These are phyloP conservation scores for Caracal caracal DNA, from an alignment of 2,113 vertebrate species.

Conservation along the genomic window DNA sequence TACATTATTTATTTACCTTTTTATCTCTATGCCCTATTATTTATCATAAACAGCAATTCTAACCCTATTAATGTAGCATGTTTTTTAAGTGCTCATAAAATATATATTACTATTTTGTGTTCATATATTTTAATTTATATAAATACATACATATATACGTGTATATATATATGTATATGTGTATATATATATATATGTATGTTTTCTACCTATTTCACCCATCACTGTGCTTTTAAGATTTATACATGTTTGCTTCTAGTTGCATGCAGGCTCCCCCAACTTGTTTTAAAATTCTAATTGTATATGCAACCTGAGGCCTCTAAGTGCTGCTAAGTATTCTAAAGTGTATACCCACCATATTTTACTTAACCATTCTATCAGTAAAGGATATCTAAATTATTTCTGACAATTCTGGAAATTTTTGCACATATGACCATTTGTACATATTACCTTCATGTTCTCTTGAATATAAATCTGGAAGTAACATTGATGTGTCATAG, in stretches of 20 bases:
- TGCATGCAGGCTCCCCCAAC: too few species aligned
- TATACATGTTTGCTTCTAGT: background rate
- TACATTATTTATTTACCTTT: background rate
- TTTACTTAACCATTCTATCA: background rate
- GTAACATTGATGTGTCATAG: background rate
- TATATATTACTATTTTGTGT: background rate
- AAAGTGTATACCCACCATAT: background rate
- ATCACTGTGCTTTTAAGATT: background rate
- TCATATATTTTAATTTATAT: conserved; percentile 4
- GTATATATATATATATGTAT: too few species aligned
- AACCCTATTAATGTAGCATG: background rate
- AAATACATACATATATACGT: background rate
- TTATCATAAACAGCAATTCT: background rate
- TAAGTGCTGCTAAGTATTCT: background rate
- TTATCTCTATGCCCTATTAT: background rate
- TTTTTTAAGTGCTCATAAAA: background rate
- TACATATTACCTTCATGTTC: background rate
- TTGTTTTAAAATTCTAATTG: background rate
- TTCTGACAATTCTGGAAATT: background rate
- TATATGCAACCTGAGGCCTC: background rate
- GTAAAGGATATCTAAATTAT: background rate
- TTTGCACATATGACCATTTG: background rate
- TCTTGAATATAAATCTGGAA: background rate
- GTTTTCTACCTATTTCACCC: background rate
- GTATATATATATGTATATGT: too few species aligned